Base-by-base conservation (phyloP, 2,888 invertebrate species). In the Tribolium freemani region DNA sequence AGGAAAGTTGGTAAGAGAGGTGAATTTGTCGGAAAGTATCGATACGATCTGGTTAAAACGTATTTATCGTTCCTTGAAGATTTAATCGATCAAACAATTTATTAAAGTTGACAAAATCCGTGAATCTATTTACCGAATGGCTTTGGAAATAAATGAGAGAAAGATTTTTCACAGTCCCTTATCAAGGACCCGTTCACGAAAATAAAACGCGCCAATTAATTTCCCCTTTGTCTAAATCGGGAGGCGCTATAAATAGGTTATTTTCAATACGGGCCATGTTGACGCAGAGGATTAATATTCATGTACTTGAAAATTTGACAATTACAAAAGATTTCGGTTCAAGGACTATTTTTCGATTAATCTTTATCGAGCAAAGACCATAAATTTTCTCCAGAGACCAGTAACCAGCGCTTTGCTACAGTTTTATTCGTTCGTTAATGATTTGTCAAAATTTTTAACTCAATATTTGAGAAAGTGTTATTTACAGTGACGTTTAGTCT, bases 291-390 rank as follows among this genome's bases (percentile, higher is more conserved):
- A 44, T 64, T 51, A 64, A 64, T 64, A 64, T 64, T 64, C 53
- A 64, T n/a, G n/a, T n/a, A n/a, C n/a, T n/a, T 51, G 26, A 3
- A 13, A 46, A 38, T 13, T 58, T 26, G 10, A 67, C 31, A 67
- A 61, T 48, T 30, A 66, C 66, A 66, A n/a, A 66, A 56, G 26
- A 64, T 21, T 48, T 16, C 66, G 51, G 53, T 69, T 69, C 72
- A 72, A 72, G 72, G 72, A 68, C 68, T 69, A 11, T 63, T 4
- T 56, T 50, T 44, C 72, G 30, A 72, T 72, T 69, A 72, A 72
- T 72, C 72, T 72, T 67, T 50, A 72, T 66, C 64, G 44, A 30
- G 45, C 51, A 46, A 53, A 45, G 54, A 66, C 71, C 58, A 71
- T 71, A 71, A 71, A 71, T 64, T 63, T 50, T 26, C 64, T 53